Evolutionary conservation across 1,140 invertebrate genomes (phyloP).

Genomic region (Formica exsecta): DNA sequence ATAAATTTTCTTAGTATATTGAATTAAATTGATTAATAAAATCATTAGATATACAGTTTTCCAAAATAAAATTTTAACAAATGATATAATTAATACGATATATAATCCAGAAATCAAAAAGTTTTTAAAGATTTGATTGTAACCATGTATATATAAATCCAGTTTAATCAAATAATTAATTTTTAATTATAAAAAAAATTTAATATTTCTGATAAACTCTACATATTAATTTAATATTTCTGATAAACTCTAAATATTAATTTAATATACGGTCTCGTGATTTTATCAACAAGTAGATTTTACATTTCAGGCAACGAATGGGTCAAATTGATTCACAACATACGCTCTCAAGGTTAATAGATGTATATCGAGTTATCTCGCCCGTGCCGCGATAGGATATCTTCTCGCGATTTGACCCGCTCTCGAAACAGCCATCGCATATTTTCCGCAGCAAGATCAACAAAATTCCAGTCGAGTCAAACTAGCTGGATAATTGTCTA

Average conservation of each 20-base stretch:
- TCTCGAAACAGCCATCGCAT: slow-evolving; percentile 14
- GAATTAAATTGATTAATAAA: background rate
- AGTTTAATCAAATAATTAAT: background rate
- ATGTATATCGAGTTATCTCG: slow-evolving; percentile 58
- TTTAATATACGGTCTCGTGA: background rate
- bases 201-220: background rate
- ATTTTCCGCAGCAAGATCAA: slow-evolving; percentile 47
- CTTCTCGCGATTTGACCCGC: slow-evolving; percentile 36
- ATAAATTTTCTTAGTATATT: background rate
- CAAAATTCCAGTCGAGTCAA: slow-evolving; percentile 10
- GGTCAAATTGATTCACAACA: slow-evolving; percentile 29
- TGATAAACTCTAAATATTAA: background rate
- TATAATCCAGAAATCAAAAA: background rate
- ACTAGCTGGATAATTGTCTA: slow-evolving; percentile 35
- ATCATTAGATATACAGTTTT: background rate
- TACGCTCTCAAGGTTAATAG: slow-evolving; percentile 44
- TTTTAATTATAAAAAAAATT: background rate
- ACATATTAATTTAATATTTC: background rate
- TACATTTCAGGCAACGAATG: slow-evolving; percentile 19
- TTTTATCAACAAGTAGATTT: slow-evolving; percentile 6
- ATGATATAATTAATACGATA: background rate
- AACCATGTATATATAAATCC: background rate
- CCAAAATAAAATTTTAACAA: slow-evolving; percentile 7
- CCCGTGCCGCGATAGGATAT: slow-evolving; percentile 41
- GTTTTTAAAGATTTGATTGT: background rate